Conservation (phyloP, 2,113 vertebrate genomes). For the Morphnarchus princeps region DNA sequence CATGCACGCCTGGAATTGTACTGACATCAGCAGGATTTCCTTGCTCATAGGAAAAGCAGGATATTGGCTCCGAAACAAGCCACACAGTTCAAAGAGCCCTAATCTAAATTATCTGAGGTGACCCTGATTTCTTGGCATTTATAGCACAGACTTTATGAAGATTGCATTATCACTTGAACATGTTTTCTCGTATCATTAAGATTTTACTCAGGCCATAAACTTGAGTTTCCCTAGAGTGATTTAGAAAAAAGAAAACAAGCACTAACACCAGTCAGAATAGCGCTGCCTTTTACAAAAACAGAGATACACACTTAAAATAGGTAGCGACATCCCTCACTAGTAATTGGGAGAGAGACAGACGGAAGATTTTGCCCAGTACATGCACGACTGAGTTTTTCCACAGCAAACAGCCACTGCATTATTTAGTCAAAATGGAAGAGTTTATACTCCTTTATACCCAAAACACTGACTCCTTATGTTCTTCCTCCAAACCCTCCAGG, state of each 20-base stretch:
- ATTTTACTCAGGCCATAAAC: neutral
- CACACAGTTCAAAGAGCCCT: slow-evolving; percentile 5
- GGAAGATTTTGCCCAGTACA: neutral
- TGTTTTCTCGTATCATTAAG: neutral
- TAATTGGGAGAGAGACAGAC: neutral
- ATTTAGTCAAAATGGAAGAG: neutral
- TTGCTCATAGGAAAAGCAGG: slow-evolving; percentile 4
- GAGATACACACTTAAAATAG: neutral
- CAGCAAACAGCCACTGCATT: neutral
- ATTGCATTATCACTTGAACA: neutral
- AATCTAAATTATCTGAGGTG: neutral
- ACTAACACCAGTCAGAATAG: neutral
- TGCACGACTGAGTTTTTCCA: neutral
- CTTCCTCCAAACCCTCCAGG: neutral
- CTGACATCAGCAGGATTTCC: slow-evolving; percentile 49
- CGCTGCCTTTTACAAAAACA: neutral
- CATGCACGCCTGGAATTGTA: neutral
- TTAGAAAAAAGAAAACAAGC: neutral
- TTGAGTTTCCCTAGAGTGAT: neutral
- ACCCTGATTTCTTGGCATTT: slow-evolving; percentile 27
- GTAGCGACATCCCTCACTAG: neutral
- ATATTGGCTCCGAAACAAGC: neutral
- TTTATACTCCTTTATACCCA: neutral
- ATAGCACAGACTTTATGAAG: neutral
- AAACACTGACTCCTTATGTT: neutral